Conservation (phyloP, 1,140 invertebrate genomes). For the Apis mellifera region DNA sequence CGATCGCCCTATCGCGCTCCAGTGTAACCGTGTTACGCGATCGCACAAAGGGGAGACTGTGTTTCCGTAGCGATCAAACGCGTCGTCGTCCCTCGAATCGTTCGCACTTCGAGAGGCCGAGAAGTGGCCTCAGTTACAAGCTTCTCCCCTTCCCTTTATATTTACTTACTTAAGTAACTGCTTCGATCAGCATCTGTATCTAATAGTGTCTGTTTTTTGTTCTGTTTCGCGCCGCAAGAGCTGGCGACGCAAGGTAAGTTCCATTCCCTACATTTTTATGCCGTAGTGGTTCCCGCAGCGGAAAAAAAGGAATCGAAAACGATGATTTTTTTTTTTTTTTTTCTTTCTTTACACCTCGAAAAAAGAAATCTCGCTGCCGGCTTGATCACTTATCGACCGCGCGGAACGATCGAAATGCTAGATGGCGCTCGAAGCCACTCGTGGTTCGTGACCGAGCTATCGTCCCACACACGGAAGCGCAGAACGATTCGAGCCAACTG, state of each 20-base stretch:
- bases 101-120: not conserved
- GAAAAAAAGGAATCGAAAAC: not conserved
- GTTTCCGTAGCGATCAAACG: conserved; percentile 41
- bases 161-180: conserved; percentile 5
- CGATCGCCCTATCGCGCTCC: conserved; percentile 29
- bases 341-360: too few species aligned
- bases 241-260: conserved; percentile 79
- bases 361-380: too few species aligned
- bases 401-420: conserved; percentile 10
- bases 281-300: not conserved
- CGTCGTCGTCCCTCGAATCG: not conserved
- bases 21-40: conserved; percentile 60
- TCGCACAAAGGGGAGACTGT: conserved; percentile 60
- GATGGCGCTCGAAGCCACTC: conserved; percentile 29
- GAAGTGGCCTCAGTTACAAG: not conserved
- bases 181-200: conserved; percentile 34
- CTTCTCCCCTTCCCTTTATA: not conserved
- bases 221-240: conserved; percentile 78
- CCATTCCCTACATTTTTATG: conserved; percentile 60
- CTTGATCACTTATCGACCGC: conserved; percentile 30
- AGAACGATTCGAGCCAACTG: too few species aligned
- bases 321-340: too few species aligned
- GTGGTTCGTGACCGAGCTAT: not conserved
- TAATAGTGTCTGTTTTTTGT: conserved; percentile 65
- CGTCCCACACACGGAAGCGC: conserved; percentile 4